Evolutionary conservation across 2,888 invertebrate species (phyloP), one percentile per base, ranked within the genome.

Genomic region (Heliconius sara): DNA sequence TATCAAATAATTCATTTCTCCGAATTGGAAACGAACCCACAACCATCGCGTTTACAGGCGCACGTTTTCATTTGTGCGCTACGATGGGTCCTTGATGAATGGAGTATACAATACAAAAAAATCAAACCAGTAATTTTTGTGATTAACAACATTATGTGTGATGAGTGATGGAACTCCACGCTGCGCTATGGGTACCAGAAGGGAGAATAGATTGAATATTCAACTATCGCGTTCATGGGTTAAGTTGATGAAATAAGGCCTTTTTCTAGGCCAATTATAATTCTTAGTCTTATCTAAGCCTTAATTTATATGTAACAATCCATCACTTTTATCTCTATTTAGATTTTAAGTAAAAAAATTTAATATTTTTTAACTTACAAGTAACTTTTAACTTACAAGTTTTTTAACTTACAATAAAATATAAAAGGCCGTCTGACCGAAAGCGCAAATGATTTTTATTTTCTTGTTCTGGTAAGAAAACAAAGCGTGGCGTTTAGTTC

Each of bases 301-400:
- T 34, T 34, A 67, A 67, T 67, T 67, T 67, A 34, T 34, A 67
- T 67, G 67, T 22, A 67, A 22, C 67, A 67, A 67, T 67, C 34
- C 67, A 67, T 67, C 67, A 67, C 34, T 22, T 6, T 34, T 67
- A 67, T 67, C 67, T 22, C 10, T 19, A 67, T 22, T 22, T 34
- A 67, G 19, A 67, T 67, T 34, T 10, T 34, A 60, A 60, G 60
- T 60, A 60, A 60, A 12, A n/a, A n/a, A n/a, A n/a, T 52, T 19
- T 52, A n/a, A 60, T 60, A n/a, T n/a, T 10, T 60, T 60, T n/a
- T 47, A 3, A 60, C 10, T 10, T n/a, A 3, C n/a, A 60, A n/a
- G 10, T 60, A n/a, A n/a, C n/a, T 60, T 60, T n/a, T 47, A 3
- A 60, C 10, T 10, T n/a, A 3, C n/a, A 60, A n/a, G 10, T n/a